Conservation (phyloP, 2,113 vertebrate genomes). For the Dromaius novaehollandiae region DNA sequence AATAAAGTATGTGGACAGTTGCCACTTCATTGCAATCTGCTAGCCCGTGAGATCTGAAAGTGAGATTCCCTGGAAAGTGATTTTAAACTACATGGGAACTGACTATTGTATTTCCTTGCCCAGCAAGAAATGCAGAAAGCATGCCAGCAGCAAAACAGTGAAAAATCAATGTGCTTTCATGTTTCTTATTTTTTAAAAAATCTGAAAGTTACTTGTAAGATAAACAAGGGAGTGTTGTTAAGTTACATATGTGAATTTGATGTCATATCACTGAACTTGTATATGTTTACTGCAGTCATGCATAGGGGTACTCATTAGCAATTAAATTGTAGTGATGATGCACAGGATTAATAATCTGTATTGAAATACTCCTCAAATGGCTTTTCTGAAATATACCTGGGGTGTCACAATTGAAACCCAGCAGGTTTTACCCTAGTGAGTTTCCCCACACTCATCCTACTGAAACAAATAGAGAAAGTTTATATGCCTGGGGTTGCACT, state of each 20-base stretch:
- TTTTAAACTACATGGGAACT: not conserved
- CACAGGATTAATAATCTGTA: not conserved
- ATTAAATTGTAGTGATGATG: not conserved
- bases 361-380: not conserved
- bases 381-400: not conserved
- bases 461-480: not conserved
- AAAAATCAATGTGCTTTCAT: not conserved
- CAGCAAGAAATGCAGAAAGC: not conserved
- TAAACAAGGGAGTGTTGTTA: not conserved
- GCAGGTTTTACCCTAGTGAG: not conserved
- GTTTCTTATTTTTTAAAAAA: not conserved
- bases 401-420: not conserved
- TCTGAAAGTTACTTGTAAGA: not conserved
- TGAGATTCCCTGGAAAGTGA: not conserved
- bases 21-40: not conserved
- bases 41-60: not conserved
- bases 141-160: not conserved
- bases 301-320: not conserved
- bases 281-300: not conserved
- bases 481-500: not conserved
- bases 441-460: not conserved
- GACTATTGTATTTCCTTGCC: not conserved
- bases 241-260: not conserved
- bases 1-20: not conserved
- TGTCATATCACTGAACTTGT: not conserved